Conservation (phyloP, 2,888 invertebrate species). For the Scaptomyza polygonia region DNA sequence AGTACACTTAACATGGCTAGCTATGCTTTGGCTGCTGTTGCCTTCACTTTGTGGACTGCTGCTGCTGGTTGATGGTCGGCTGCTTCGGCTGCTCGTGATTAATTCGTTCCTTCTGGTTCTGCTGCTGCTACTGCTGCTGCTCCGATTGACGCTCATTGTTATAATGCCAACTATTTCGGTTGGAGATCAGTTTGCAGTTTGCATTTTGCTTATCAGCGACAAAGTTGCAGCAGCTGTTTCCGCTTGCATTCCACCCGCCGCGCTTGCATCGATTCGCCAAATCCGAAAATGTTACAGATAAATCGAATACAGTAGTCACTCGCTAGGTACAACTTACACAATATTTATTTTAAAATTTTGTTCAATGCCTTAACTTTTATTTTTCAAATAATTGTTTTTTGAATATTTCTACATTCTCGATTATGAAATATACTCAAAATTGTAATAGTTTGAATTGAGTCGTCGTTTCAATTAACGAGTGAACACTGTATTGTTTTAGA, state of each 20-base stretch:
- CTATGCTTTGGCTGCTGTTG: neutral
- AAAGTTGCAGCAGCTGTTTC: neutral
- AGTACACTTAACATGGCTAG: conserved; percentile 34
- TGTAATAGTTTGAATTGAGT: neutral
- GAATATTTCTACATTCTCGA: too few species aligned
- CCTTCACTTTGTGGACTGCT: neutral
- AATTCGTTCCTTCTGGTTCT: neutral
- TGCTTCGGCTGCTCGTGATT: neutral
- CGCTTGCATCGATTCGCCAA: conserved; percentile 4
- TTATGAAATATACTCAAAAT: neutral
- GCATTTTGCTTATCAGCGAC: conserved; percentile 27
- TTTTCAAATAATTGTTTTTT: too few species aligned
- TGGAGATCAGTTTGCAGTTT: neutral
- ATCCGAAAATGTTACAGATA: conserved; percentile 2
- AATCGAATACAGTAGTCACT: neutral
- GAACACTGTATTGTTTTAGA: neutral
- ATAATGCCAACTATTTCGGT: conserved; percentile 13
- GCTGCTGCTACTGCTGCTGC: neutral
- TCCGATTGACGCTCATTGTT: conserved; percentile 28
- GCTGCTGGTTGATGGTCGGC: neutral
- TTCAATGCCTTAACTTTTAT: too few species aligned
- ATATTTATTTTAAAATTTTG: too few species aligned
- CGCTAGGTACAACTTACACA: neutral
- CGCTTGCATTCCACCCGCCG: neutral
- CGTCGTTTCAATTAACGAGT: neutral